Evolutionary conservation across 2,888 invertebrate genomes (phyloP).

Genomic region (Macrophya alboannulata): DNA sequence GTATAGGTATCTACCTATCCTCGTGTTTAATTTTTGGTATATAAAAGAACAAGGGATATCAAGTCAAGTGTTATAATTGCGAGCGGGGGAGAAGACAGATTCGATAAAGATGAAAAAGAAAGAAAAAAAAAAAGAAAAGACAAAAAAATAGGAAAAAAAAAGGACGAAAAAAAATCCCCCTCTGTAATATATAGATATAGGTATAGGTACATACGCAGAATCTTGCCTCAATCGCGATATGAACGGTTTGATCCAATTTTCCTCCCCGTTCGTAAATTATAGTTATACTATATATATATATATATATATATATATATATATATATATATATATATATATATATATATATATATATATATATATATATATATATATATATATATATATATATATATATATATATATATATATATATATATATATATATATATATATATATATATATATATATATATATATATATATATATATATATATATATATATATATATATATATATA

Average conservation of each 20-base stretch:
- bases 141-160: too few species aligned
- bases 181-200: not conserved
- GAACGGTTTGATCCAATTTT: conserved; percentile 13
- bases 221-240: not conserved
- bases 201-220: not conserved
- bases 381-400: too few species aligned
- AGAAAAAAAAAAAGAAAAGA: too few species aligned
- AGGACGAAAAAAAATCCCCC: not conserved
- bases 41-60: not conserved
- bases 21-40: not conserved
- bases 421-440: too few species aligned
- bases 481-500: too few species aligned
- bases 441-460: too few species aligned
- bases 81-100: not conserved
- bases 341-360: too few species aligned
- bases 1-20: not conserved
- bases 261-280: not conserved
- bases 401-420: too few species aligned
- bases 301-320: not conserved
- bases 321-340: too few species aligned
- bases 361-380: too few species aligned
- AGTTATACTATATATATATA: not conserved
- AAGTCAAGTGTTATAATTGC: not conserved
- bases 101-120: not conserved
- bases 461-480: too few species aligned